Evolutionary conservation across 2,797 vertebrate species (phyloP), one percentile per base, ranked within the genome.

Genomic region (Hipposideros larvatus): DNA sequence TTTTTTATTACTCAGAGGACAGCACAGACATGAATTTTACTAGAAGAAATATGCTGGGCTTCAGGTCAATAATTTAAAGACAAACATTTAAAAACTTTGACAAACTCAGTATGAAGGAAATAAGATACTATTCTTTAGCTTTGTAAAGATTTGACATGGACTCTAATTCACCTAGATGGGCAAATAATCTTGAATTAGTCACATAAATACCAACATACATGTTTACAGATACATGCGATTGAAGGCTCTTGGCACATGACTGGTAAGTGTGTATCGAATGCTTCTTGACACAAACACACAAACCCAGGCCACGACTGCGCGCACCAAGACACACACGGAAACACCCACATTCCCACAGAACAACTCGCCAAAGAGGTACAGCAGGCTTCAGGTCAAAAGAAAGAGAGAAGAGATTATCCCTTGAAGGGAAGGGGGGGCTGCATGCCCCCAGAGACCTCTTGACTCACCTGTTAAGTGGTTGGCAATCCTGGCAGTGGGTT

Each of bases 401-500:
- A 28, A 43, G 14, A 92, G n/a, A 95, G 41, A 41, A 61, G 41
- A 90, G 10, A 59, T 19, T 82, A 90, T 96, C 96, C 96, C 97
- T 85, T 66, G 46, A 97, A 97, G 97, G 97, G 97, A 97, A 92
- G 87, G 0, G 19, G 80, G 88, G 90, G 79, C 84, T 41, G 89
- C 83, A 53, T 19, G 68, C 57, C 74, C 97, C 97, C 77, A 48
- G 91, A 95, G 97, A 93, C 22, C 65, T 82, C 96, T 43, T 16
- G 98, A 98, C 99, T 99, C 98, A 99, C 99, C 99, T 99, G 99
- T 98, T 99, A 99, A 99, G 98, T 99, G 99, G 99, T 99, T 99
- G 98, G 99, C 98, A 98, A 99, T 99, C 98, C 99, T 99, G 98
- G 99, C 98, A 98, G 99, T 99, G 98, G 99, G 99, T 98, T 99